These are phyloP conservation scores for Hemitrygon akajei DNA, from an alignment of 2,797 vertebrate genomes.

Conservation along the genomic window DNA sequence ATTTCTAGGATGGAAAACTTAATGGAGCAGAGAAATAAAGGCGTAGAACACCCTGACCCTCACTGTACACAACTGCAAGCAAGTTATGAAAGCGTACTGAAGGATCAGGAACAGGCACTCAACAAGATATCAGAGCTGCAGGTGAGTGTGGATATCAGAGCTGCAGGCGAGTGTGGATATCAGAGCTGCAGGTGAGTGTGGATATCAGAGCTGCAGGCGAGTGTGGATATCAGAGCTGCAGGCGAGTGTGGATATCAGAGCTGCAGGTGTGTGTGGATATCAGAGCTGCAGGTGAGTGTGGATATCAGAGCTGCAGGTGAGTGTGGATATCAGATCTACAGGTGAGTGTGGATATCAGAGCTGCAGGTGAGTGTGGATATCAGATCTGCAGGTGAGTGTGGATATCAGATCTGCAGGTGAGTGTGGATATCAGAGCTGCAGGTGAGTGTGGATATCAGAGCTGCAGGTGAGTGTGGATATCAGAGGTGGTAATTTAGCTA, in stretches of 20 bases:
- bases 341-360: no score
- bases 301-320: background rate
- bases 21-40: conserved; percentile 49
- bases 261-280: no score
- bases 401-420: background rate
- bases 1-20: conserved; percentile 54
- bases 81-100: conserved; percentile 51
- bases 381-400: background rate
- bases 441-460: background rate
- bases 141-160: no score
- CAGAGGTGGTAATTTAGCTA: background rate
- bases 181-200: background rate
- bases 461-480: no score
- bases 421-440: background rate
- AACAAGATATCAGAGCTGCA: conserved; percentile 42
- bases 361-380: no score
- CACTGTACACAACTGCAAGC: conserved; percentile 20
- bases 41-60: background rate
- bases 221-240: background rate
- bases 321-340: background rate
- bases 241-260: background rate
- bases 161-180: no score
- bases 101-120: conserved; percentile 55
- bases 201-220: background rate
- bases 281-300: no score